Evolutionary conservation across 2,888 invertebrate genomes (phyloP).

Genomic region (Acheta domesticus): DNA sequence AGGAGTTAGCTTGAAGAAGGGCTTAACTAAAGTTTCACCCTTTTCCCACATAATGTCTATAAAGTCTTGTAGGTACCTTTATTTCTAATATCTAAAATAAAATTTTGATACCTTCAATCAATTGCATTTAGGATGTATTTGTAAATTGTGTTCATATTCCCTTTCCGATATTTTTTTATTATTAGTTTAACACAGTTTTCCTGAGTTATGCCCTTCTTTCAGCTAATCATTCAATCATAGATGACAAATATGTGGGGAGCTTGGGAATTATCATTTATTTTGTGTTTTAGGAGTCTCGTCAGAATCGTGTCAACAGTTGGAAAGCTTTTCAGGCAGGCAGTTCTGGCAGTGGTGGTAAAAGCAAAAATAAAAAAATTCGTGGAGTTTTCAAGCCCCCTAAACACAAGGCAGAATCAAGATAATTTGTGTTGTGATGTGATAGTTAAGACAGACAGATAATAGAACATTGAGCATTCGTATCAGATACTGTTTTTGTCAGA

Average conservation of each 20-base stretch:
- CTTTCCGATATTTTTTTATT: too few species aligned
- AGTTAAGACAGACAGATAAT: neutral
- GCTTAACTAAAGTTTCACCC: too few species aligned
- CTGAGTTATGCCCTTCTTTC: too few species aligned
- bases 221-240: neutral
- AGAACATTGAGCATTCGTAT: neutral
- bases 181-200: too few species aligned
- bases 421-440: slow-evolving; percentile 44
- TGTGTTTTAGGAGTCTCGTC: slow-evolving; percentile 72
- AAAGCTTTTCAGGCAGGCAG: slow-evolving; percentile 77
- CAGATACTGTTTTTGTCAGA: neutral
- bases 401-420: slow-evolving; percentile 90
- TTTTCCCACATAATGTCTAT: too few species aligned
- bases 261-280: neutral
- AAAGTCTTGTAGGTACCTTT: too few species aligned
- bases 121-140: too few species aligned
- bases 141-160: too few species aligned
- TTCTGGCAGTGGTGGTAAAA: slow-evolving; percentile 56
- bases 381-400: slow-evolving; percentile 81
- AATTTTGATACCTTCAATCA: too few species aligned
- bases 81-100: too few species aligned
- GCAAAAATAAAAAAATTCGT: slow-evolving; percentile 78
- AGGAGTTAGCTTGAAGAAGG: too few species aligned
- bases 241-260: neutral
- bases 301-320: slow-evolving; percentile 90